Conservation (phyloP, 2,888 invertebrate genomes). For the Cremastinae sp. region DNA sequence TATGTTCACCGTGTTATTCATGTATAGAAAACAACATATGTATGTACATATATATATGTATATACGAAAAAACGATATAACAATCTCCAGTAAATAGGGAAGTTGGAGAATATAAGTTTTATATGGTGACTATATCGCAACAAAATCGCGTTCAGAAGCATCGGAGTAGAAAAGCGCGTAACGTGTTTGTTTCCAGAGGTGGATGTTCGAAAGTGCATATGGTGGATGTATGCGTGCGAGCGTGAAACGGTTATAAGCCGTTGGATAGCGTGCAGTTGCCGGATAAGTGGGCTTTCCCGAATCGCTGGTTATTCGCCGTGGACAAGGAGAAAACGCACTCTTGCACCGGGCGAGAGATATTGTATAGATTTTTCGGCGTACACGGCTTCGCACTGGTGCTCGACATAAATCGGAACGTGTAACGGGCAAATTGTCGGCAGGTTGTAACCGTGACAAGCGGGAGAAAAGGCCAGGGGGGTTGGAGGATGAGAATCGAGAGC, state of each 20-base stretch:
- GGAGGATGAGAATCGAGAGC: slow-evolving; percentile 2
- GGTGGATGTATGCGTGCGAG: neutral
- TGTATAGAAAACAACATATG: no score
- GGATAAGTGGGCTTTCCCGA: slow-evolving; percentile 56
- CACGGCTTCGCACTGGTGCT: slow-evolving; percentile 11
- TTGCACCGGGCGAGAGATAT: neutral
- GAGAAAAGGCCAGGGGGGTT: slow-evolving; percentile 14
- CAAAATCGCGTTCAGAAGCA: slow-evolving; percentile 12
- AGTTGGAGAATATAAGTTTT: no score
- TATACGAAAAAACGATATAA: no score
- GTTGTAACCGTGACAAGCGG: slow-evolving; percentile 63
- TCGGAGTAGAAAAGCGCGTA: slow-evolving; percentile 49
- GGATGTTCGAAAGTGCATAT: neutral
- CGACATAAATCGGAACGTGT: slow-evolving; percentile 64
- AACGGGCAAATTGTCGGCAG: slow-evolving; percentile 66
- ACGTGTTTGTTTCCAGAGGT: slow-evolving; percentile 15
- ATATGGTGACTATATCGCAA: no score
- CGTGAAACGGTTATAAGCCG: slow-evolving; percentile 27
- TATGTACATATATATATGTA: no score
- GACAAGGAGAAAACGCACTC: slow-evolving; percentile 3
- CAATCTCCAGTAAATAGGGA: no score
- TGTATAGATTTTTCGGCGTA: neutral
- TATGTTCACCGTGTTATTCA: no score
- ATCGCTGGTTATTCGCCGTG: slow-evolving; percentile 39
- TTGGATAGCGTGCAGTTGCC: slow-evolving; percentile 39